These are phyloP conservation scores for Porites rus DNA, from an alignment of 92 coral and sea anemone species.

Conservation along the genomic window DNA sequence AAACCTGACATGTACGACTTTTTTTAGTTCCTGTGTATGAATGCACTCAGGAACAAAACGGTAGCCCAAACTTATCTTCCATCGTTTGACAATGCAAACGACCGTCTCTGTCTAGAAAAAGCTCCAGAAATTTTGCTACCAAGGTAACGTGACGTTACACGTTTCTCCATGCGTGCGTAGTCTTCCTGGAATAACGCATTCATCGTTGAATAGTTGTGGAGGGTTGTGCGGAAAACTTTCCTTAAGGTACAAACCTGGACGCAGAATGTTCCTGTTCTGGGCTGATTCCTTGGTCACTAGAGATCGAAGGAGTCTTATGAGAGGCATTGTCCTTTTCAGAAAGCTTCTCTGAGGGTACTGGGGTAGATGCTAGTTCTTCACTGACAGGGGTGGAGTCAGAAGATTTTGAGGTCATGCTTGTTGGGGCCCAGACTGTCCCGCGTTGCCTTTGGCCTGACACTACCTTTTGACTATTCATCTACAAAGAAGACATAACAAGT, in stretches of 20 bases:
- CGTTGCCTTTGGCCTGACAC: constrained; percentile 16
- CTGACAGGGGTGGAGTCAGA: neutral
- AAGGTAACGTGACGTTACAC: too few species aligned
- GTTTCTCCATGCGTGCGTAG: too few species aligned
- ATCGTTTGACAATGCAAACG: too few species aligned
- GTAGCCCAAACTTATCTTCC: too few species aligned
- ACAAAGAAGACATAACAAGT: neutral
- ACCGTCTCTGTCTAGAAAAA: too few species aligned
- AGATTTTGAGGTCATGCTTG: neutral
- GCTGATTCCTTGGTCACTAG: constrained; percentile 4
- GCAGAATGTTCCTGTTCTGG: neutral
- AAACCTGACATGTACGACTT: too few species aligned
- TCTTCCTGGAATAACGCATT: too few species aligned
- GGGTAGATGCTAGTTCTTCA: neutral
- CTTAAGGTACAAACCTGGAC: neutral
- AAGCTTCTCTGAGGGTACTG: neutral
- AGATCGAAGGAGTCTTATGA: neutral
- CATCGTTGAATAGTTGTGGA: neutral
- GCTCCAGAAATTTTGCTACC: too few species aligned
- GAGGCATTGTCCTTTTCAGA: neutral
- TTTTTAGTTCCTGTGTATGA: too few species aligned
- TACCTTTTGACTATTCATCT: constrained; percentile 29
- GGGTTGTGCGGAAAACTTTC: neutral
- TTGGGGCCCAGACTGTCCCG: neutral
- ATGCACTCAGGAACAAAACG: too few species aligned